These are phyloP conservation scores for Oryzias celebensis DNA, from an alignment of 2,113 vertebrate species.

Conservation along the genomic window DNA sequence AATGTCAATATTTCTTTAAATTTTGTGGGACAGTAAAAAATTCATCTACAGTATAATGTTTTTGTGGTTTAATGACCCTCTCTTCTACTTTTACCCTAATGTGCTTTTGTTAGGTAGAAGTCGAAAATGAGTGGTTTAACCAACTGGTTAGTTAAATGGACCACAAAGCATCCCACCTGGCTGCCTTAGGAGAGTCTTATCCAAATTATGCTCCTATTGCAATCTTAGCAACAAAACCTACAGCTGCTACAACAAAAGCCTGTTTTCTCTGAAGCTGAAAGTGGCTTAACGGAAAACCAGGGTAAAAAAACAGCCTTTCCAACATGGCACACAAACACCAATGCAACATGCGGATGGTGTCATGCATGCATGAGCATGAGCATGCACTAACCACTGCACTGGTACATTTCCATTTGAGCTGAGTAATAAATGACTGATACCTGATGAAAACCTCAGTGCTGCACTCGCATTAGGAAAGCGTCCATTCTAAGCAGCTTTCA, in stretches of 20 bases:
- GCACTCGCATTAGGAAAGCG: not conserved
- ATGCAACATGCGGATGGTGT: not conserved
- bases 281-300: slow-evolving; percentile 26
- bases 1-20: too few species aligned
- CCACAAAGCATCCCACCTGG: not conserved
- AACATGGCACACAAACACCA: slow-evolving; percentile 14
- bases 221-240: slow-evolving; percentile 16
- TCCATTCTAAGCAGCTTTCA: not conserved
- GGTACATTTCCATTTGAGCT: slow-evolving; percentile 41
- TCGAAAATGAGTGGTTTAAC: too few species aligned
- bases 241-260: slow-evolving; percentile 43
- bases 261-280: slow-evolving; percentile 48
- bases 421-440: not conserved
- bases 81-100: too few species aligned
- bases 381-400: not conserved
- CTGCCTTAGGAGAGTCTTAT: not conserved
- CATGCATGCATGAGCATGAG: slow-evolving; percentile 3
- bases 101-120: too few species aligned
- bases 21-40: too few species aligned
- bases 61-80: too few species aligned
- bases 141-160: too few species aligned
- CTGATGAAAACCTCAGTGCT: not conserved
- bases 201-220: not conserved
- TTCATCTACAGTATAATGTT: too few species aligned
- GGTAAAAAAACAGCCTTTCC: too few species aligned